phyloP scores from a whole-genome alignment of 2,888 invertebrate species.

The Ectropis crepuscularia region DNA sequence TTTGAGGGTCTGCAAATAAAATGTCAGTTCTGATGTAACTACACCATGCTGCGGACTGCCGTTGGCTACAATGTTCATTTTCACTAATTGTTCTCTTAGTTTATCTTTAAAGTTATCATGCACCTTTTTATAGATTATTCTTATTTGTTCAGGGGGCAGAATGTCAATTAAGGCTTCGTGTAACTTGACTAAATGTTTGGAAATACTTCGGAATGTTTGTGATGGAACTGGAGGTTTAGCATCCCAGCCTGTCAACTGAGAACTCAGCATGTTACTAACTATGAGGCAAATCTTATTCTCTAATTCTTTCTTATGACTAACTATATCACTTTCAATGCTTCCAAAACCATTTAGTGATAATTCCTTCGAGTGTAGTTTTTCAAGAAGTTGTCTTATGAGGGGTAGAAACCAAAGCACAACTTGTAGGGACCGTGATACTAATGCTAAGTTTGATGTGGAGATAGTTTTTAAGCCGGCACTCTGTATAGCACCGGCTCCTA shows the following conservation, averaged over 20 bases:
- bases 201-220: constrained; percentile 93
- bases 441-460: constrained; percentile 96
- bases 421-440: constrained; percentile 93
- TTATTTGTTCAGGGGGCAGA: constrained; percentile 91
- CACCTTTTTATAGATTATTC: constrained; percentile 90
- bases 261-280: constrained; percentile 92
- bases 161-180: constrained; percentile 96
- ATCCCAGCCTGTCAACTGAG: constrained; percentile 95
- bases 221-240: constrained; percentile 98
- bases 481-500: constrained; percentile 98
- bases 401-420: constrained; percentile 92
- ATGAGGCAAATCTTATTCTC: constrained; percentile 96
- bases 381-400: constrained; percentile 88
- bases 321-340: constrained; percentile 90
- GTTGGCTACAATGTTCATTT: constrained; percentile 96
- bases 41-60: constrained; percentile 98
- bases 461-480: constrained; percentile 97
- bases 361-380: constrained; percentile 82
- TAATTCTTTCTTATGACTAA: constrained; percentile 96
- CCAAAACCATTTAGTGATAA: constrained; percentile 85
- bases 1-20: constrained; percentile 94
- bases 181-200: constrained; percentile 94
- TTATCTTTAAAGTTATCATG: constrained; percentile 95
- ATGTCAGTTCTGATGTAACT: constrained; percentile 96
- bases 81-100: constrained; percentile 91